Evolutionary conservation across 2,797 vertebrate genomes (phyloP), one percentile per base, ranked within the genome.

Genomic region (Pseudochromis fuscus): DNA sequence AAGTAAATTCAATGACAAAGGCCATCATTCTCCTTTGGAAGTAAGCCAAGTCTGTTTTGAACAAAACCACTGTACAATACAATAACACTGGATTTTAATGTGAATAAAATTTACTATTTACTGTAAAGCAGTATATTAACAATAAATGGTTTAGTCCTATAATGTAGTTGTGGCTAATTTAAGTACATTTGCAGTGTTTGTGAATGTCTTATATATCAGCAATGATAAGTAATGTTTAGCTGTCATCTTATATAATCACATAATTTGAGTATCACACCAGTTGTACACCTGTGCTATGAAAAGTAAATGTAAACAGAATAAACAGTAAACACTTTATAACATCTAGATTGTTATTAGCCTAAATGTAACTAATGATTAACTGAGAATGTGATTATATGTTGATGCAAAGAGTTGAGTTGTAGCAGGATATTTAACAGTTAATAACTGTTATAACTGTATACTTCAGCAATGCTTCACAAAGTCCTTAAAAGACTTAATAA

Each of bases 151-250:
- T 64, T 19, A 37, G 13, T 35, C 21, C 18, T 40, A 46, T 55
- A 49, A 57, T 62, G 23, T 19, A 50, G 21, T 37, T 57, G 45
- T 64, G 66, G 72, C 28, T 44, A 40, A 62, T 49, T 62, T 48
- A 9, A 46, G n/a, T 3, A 28, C 12, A 45, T 16, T 40, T 63
- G 16, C 35, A 31, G 19, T 19, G 10, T 59, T 35, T 48, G 52
- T n/a, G 52, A 25, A 35, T n/a, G n/a, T n/a, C n/a, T n/a, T n/a
- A n/a, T n/a, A n/a, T n/a, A n/a, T n/a, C n/a, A n/a, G n/a, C n/a
- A n/a, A n/a, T n/a, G n/a, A n/a, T n/a, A n/a, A n/a, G n/a, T n/a
- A 28, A 46, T n/a, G 3, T 66, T 50, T 75, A 59, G 28, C 35
- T 42, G 19, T 59, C 19, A 56, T 25, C 40, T 44, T 28, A 45